These are phyloP conservation scores for Trichacis sp. DNA, from an alignment of 2,888 invertebrate species.

Conservation along the genomic window DNA sequence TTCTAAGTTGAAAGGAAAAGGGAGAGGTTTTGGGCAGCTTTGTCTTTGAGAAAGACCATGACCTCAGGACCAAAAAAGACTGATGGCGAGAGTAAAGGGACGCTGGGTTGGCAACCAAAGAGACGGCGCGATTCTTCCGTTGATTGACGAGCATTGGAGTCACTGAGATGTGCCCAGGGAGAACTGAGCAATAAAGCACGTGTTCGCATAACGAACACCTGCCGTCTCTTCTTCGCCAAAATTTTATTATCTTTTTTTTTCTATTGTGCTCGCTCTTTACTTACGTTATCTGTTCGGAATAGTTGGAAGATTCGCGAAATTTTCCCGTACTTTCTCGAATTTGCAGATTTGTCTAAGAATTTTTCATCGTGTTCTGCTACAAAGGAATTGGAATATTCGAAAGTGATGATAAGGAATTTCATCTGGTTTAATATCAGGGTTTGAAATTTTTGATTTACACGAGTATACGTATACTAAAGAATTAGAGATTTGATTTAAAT, in stretches of 20 bases:
- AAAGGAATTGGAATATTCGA: too few species aligned
- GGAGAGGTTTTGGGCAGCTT: constrained; percentile 55
- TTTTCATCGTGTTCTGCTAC: too few species aligned
- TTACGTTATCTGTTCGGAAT: too few species aligned
- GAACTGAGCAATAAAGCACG: constrained; percentile 64
- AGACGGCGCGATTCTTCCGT: constrained; percentile 50
- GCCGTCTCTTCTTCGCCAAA: constrained; percentile 47
- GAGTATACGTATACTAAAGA: too few species aligned
- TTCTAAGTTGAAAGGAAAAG: constrained; percentile 52
- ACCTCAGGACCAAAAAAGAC: constrained; percentile 44
- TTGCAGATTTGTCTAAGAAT: too few species aligned
- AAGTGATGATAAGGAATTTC: too few species aligned
- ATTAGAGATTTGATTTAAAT: too few species aligned
- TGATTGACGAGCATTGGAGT: constrained; percentile 65
- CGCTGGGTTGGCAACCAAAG: constrained; percentile 21
- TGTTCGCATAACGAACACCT: constrained; percentile 64
- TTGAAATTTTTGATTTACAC: too few species aligned
- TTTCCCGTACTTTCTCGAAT: too few species aligned
- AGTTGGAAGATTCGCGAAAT: too few species aligned
- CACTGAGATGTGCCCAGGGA: constrained; percentile 55
- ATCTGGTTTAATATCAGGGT: too few species aligned
- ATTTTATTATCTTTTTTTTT: constrained; percentile 29
- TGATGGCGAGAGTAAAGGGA: constrained; percentile 17
- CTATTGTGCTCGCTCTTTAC: too few species aligned
- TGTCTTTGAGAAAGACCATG: constrained; percentile 50